Conservation (phyloP, 2,113 vertebrate genomes). For the Morone chrysops region DNA sequence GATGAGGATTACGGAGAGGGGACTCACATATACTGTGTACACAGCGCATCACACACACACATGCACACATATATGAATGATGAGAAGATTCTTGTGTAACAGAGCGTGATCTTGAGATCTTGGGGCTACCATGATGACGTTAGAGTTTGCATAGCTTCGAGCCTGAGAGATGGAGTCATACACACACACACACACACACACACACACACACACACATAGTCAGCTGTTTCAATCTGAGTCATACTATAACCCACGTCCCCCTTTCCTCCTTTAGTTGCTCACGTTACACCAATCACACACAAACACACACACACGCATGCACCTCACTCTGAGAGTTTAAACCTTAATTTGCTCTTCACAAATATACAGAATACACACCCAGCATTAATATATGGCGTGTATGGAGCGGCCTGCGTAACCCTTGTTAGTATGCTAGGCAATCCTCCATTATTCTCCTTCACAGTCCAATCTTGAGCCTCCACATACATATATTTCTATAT, state of each 20-base stretch:
- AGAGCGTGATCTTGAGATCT: conserved; percentile 8
- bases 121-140: conserved; percentile 10
- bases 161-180: not conserved
- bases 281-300: conserved; percentile 4
- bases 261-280: conserved; percentile 12
- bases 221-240: conserved; percentile 52
- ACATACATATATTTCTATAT: conserved; percentile 78
- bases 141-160: conserved; percentile 30
- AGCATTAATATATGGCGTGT: not conserved
- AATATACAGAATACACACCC: not conserved
- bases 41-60: not conserved
- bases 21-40: not conserved
- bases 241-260: conserved; percentile 34
- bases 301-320: not conserved
- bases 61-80: too few relatives aligned
- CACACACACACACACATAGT: conserved; percentile 23
- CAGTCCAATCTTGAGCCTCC: conserved; percentile 50
- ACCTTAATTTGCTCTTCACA: not conserved
- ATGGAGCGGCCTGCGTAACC: not conserved
- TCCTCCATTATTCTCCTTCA: conserved; percentile 14
- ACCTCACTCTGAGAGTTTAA: not conserved
- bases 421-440: conserved; percentile 33
- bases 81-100: conserved; percentile 21
- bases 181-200: not conserved
- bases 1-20: not conserved